Evolutionary conservation across 2,888 invertebrate genomes (phyloP).

Genomic region (Pimpla rufipes): DNA sequence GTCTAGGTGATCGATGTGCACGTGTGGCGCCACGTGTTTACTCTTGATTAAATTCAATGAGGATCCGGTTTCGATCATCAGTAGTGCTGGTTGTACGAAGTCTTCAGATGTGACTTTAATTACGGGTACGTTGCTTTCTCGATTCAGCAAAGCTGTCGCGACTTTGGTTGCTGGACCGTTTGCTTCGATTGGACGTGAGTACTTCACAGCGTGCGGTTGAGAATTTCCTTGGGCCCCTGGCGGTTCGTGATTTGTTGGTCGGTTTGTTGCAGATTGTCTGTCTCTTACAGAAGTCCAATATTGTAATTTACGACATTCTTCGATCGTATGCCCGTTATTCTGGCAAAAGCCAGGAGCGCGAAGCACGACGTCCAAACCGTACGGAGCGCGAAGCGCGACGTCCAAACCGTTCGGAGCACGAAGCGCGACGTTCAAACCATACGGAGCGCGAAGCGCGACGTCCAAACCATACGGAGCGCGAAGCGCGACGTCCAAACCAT

Average conservation of each 20-base stretch:
- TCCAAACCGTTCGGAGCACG: no score
- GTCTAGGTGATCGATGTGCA: background rate
- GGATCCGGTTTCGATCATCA: conserved; percentile 54
- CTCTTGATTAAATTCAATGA: conserved; percentile 41
- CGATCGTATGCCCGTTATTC: background rate
- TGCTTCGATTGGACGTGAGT: background rate
- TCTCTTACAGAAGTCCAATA: background rate
- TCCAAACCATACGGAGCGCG: no score
- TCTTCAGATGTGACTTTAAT: background rate
- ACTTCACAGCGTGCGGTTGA: no score
- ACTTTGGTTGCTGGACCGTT: background rate
- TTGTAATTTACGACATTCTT: background rate
- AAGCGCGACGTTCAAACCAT: no score
- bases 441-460: no score
- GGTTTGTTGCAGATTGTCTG: background rate
- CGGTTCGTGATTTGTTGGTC: no score
- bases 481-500: no score
- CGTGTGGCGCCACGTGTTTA: conserved; percentile 7
- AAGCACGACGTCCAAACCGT: background rate
- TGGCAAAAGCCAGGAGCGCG: background rate
- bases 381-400: no score
- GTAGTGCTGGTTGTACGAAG: conserved; percentile 22
- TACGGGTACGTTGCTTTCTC: conserved; percentile 29
- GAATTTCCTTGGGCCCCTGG: no score
- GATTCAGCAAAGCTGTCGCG: background rate